Conservation (phyloP, 1,140 invertebrate genomes). For the Bacillus rossius region DNA sequence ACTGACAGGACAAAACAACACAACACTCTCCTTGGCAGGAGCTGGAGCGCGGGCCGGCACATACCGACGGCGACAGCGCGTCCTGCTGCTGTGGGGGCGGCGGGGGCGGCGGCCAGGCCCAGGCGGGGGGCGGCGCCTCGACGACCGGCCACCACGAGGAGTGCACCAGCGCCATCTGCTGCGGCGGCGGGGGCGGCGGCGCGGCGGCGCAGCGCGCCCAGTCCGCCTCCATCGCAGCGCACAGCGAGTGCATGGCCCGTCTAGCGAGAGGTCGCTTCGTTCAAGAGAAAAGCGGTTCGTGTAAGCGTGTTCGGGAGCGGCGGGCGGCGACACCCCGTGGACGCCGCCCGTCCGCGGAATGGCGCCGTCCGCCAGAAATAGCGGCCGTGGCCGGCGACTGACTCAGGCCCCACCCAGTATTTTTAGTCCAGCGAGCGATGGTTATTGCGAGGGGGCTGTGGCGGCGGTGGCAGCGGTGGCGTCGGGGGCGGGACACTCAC, state of each 20-base stretch:
- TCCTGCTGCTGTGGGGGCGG: conserved; percentile 12
- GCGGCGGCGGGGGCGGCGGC: conserved; percentile 13
- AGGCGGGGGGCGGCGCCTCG: not conserved
- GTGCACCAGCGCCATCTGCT: conserved; percentile 23
- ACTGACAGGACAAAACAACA: no score
- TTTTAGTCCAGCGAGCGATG: not conserved
- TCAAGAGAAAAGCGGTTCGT: no score
- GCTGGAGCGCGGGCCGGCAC: conserved; percentile 16
- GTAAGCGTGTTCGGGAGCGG: no score
- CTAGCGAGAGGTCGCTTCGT: no score
- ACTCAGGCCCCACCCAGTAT: conserved; percentile 29
- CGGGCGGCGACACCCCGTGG: no score
- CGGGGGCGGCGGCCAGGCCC: not conserved
- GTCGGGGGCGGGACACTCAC: conserved; percentile 23
- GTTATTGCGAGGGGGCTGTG: not conserved
- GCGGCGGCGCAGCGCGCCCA: conserved; percentile 2
- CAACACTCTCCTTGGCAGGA: no score
- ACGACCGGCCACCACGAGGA: conserved; percentile 29
- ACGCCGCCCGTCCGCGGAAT: not conserved
- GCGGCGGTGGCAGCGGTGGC: not conserved
- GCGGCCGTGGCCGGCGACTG: conserved; percentile 31
- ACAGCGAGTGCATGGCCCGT: no score
- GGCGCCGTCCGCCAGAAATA: conserved; percentile 26
- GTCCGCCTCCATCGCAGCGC: conserved; percentile 2
- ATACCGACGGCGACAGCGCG: conserved; percentile 20